Conservation (phyloP, 2,888 invertebrate species). For the Agonopterix heracliana region DNA sequence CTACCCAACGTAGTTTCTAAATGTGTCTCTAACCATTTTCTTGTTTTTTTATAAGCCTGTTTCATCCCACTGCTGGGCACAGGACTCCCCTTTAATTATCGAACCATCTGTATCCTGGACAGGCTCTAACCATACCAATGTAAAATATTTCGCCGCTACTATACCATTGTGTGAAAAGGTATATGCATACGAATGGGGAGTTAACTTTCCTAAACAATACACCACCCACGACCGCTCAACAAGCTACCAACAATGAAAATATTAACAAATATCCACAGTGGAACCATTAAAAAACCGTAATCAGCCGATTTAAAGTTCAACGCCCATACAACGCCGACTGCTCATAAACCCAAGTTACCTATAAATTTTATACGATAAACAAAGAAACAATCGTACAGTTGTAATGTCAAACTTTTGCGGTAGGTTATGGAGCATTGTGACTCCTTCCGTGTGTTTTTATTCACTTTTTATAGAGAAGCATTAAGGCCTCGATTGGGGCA, state of each 20-base stretch:
- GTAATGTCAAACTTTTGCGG: conserved; percentile 65
- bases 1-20: too few species aligned
- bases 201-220: conserved; percentile 4
- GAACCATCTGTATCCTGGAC: too few species aligned
- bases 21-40: too few species aligned
- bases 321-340: conserved; percentile 42
- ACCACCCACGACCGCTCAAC: conserved; percentile 25
- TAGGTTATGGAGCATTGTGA: conserved; percentile 57
- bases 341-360: conserved; percentile 51
- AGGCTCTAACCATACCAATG: too few species aligned
- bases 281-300: conserved; percentile 66
- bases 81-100: too few species aligned
- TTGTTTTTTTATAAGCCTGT: too few species aligned
- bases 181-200: conserved; percentile 4
- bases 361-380: conserved; percentile 67
- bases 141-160: too few species aligned
- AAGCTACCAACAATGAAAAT: conserved; percentile 43
- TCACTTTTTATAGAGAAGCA: conserved; percentile 19
- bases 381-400: conserved; percentile 59
- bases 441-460: conserved; percentile 46
- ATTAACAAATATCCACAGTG: conserved; percentile 52
- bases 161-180: too few species aligned
- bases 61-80: too few species aligned
- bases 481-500: conserved; percentile 5
- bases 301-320: conserved; percentile 67